Evolutionary conservation across 2,888 invertebrate genomes (phyloP).

Genomic region (Mesodorylaimus sp.): DNA sequence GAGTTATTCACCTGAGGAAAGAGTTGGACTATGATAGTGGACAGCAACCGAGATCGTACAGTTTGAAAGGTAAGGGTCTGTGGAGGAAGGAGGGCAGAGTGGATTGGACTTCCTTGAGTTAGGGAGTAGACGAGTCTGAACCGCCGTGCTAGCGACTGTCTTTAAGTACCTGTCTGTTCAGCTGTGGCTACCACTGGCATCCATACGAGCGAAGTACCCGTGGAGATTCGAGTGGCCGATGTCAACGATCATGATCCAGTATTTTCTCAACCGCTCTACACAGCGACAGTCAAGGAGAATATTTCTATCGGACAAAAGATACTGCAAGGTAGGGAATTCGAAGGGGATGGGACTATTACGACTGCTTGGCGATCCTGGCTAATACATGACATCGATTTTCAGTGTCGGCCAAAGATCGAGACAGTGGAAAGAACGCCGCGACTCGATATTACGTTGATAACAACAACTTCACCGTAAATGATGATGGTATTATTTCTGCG

Average conservation of each 20-base stretch:
- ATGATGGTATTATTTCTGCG: constrained; percentile 78
- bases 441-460: constrained; percentile 77
- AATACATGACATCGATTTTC: constrained; percentile 4
- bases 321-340: constrained; percentile 45
- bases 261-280: constrained; percentile 61
- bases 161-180: not conserved
- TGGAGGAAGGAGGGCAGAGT: not conserved
- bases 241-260: constrained; percentile 26
- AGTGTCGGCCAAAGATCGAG: constrained; percentile 34
- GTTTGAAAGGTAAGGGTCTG: constrained; percentile 42
- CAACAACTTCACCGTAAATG: constrained; percentile 85
- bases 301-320: constrained; percentile 76
- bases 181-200: constrained; percentile 18
- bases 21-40: constrained; percentile 91
- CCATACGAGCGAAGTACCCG: constrained; percentile 9
- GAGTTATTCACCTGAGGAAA: constrained; percentile 82
- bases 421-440: constrained; percentile 87
- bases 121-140: no score
- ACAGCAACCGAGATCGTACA: constrained; percentile 77
- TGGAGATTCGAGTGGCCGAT: constrained; percentile 38
- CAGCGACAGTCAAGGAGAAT: constrained; percentile 86
- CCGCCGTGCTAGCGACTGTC: no score
- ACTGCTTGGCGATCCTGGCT: not conserved
- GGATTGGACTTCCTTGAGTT: not conserved
- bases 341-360: not conserved